phyloP scores from a whole-genome alignment of 2,797 vertebrate species.

The Mus caroli region DNA sequence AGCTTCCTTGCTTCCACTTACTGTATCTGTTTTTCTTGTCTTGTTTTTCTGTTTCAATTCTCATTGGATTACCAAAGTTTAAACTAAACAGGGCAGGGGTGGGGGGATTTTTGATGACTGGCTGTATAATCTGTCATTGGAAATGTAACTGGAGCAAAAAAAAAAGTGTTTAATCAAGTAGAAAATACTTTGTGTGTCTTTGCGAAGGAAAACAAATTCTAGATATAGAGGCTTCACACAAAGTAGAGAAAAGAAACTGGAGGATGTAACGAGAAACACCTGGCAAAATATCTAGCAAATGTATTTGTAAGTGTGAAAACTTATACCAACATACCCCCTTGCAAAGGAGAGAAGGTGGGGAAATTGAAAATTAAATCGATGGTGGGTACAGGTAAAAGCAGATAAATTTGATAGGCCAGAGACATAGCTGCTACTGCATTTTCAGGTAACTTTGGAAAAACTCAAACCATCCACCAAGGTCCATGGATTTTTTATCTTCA shows the following conservation, averaged over 20 bases:
- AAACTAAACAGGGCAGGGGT: not conserved
- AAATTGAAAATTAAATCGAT: conserved; percentile 70
- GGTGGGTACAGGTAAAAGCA: conserved; percentile 8
- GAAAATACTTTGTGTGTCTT: conserved; percentile 16
- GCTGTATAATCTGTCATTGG: conserved; percentile 53
- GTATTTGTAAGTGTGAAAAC: conserved; percentile 72
- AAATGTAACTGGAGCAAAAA: not conserved
- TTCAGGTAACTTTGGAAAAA: conserved; percentile 65
- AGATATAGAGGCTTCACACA: not conserved
- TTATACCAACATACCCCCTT: conserved; percentile 58
- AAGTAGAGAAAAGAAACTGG: not conserved
- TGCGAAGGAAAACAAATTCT: conserved; percentile 41
- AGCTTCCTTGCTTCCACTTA: not conserved
- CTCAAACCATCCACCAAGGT: conserved; percentile 61
- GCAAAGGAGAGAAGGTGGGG: not conserved
- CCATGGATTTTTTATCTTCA: not conserved
- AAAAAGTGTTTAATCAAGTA: conserved; percentile 38
- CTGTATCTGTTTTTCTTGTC: not conserved
- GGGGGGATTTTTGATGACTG: not conserved
- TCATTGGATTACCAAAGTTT: conserved; percentile 1
- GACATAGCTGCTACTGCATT: no score
- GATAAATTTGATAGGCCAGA: not conserved
- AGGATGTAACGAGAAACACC: conserved; percentile 64
- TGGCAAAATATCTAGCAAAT: conserved; percentile 75
- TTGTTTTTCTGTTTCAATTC: not conserved